Percentiles rank a stretch among this genome's conserved stretches.
Evolutionary conservation across 2,797 vertebrate genomes (phyloP).

Genomic region (Gorsachius magnificus): DNA sequence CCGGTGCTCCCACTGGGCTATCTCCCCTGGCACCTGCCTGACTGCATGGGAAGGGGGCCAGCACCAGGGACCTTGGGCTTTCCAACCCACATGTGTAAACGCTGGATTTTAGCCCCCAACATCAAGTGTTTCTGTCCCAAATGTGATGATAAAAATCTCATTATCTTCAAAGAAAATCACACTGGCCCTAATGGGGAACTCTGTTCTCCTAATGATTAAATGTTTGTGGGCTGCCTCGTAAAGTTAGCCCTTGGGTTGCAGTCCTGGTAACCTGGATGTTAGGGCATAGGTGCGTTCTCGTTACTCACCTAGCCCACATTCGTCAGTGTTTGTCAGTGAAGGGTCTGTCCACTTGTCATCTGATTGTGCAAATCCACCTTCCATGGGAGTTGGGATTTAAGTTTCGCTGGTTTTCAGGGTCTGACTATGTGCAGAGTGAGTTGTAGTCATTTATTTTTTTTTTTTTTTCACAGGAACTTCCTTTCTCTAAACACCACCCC

Average conservation of each 20-base stretch:
- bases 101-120: background rate
- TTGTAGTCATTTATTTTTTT: background rate
- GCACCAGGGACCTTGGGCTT: background rate
- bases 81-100: background rate
- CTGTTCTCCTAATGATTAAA: background rate
- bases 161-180: background rate
- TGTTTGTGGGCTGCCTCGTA: background rate
- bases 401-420: slow-evolving; percentile 38
- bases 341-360: slow-evolving; percentile 46
- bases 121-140: background rate
- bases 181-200: background rate
- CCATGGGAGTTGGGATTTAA: background rate
- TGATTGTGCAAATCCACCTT: slow-evolving; percentile 43
- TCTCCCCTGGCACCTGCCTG: background rate
- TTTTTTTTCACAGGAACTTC: slow-evolving; percentile 1
- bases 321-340: slow-evolving; percentile 34
- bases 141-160: background rate
- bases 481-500: slow-evolving; percentile 63
- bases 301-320: slow-evolving; percentile 18
- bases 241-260: background rate
- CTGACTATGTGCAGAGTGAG: slow-evolving; percentile 52
- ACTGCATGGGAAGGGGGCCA: rapidly evolving
- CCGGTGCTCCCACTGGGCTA: rapidly evolving
- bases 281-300: background rate
- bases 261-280: background rate